Evolutionary conservation across 2,113 vertebrate species (phyloP).

Genomic region (Panthera uncia): DNA sequence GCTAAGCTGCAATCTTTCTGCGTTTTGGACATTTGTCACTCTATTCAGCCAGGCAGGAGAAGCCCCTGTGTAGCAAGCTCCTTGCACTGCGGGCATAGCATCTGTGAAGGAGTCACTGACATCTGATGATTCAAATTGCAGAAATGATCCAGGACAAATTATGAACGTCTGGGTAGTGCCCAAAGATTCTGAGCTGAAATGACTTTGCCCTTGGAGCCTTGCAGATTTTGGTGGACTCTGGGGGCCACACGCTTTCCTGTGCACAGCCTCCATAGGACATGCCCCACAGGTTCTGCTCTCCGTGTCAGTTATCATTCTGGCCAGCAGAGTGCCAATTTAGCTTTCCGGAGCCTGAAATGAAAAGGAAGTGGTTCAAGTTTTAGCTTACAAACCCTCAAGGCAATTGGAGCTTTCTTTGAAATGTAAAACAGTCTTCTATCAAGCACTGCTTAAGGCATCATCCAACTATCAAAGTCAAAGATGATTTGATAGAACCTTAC

Average conservation of each 20-base stretch:
- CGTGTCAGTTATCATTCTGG: slow-evolving; percentile 38
- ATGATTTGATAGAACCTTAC: slow-evolving; percentile 85
- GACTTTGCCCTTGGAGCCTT: slow-evolving; percentile 78
- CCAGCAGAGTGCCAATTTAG: slow-evolving; percentile 39
- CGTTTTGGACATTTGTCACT: slow-evolving; percentile 76
- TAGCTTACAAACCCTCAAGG: slow-evolving; percentile 74
- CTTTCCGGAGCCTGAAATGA: slow-evolving; percentile 62
- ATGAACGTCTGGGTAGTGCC: slow-evolving; percentile 76
- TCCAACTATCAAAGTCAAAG: slow-evolving; percentile 84
- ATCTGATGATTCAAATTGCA: slow-evolving; percentile 79
- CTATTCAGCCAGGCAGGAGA: slow-evolving; percentile 72
- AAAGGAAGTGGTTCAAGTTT: slow-evolving; percentile 76
- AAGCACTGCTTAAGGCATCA: slow-evolving; percentile 82
- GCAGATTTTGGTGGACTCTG: slow-evolving; percentile 40
- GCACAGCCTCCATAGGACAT: background rate
- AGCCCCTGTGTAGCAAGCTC: slow-evolving; percentile 67
- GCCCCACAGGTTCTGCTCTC: slow-evolving; percentile 4
- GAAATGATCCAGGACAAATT: slow-evolving; percentile 79
- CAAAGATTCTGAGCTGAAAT: slow-evolving; percentile 69
- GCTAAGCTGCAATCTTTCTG: slow-evolving; percentile 62
- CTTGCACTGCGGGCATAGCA: slow-evolving; percentile 75
- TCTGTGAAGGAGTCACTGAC: slow-evolving; percentile 78
- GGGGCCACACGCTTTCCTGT: background rate
- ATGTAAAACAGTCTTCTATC: slow-evolving; percentile 78
- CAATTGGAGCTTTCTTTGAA: slow-evolving; percentile 74